These are phyloP conservation scores for Glandiceps talaboti DNA, from an alignment of 53 echinoderm and acorn worm genomes.

Conservation along the genomic window DNA sequence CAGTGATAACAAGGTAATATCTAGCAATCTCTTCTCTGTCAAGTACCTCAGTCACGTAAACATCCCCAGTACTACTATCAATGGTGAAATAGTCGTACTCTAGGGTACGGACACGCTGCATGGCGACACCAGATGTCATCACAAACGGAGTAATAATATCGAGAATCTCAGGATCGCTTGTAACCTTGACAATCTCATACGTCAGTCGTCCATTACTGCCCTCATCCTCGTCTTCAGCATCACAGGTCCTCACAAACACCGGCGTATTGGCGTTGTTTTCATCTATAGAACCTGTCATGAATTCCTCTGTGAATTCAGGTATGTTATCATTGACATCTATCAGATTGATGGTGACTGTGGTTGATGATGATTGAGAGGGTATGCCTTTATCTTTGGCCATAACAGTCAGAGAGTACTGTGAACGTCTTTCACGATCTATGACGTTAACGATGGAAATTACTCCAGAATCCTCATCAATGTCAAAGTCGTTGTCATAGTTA, in stretches of 20 bases:
- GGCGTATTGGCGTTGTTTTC: slow-evolving; percentile 40
- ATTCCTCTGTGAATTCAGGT: slow-evolving; percentile 38
- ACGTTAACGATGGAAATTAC: slow-evolving; percentile 45
- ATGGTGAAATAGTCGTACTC: slow-evolving; percentile 75
- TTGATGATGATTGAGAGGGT: slow-evolving; percentile 30
- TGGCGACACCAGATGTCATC: too few species aligned
- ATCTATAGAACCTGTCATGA: slow-evolving; percentile 33
- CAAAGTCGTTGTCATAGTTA: slow-evolving; percentile 45
- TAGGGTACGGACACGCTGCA: too few species aligned
- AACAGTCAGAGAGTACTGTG: slow-evolving; percentile 50
- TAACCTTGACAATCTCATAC: slow-evolving; percentile 1
- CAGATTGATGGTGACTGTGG: slow-evolving; percentile 42
- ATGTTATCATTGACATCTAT: slow-evolving; percentile 73
- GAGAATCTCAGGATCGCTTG: neutral
- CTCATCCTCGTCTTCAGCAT: slow-evolving; percentile 52
- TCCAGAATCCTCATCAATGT: slow-evolving; percentile 39
- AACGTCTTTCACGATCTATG: slow-evolving; percentile 47
- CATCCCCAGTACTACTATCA: slow-evolving; percentile 43
- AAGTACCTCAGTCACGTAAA: slow-evolving; percentile 36
- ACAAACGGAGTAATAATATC: too few species aligned
- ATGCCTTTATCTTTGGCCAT: slow-evolving; percentile 70
- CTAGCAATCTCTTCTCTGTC: slow-evolving; percentile 39
- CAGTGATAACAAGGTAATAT: slow-evolving; percentile 46
- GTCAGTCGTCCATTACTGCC: slow-evolving; percentile 60
- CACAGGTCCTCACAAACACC: slow-evolving; percentile 32